Conservation (phyloP, 2,888 invertebrate genomes). For the Cotesia congregata region DNA sequence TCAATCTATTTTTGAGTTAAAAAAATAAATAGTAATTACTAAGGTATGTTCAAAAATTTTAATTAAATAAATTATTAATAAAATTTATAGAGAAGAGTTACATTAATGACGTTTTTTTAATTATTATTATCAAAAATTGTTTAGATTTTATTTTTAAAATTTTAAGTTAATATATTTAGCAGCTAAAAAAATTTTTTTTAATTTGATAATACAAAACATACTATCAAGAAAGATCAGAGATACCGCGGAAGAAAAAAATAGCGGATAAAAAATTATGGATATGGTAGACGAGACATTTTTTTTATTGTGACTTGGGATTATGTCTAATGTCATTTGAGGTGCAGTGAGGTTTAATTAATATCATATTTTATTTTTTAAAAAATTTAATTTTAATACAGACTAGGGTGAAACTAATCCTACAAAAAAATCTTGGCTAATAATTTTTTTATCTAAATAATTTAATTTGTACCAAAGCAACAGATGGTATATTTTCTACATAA, state of each 20-base stretch:
- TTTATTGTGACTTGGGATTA: background rate
- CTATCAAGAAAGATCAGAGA: constrained; percentile 24
- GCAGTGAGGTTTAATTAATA: constrained; percentile 46
- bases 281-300: constrained; percentile 21
- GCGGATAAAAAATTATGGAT: constrained; percentile 20
- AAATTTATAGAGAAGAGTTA: background rate
- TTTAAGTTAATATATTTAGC: background rate
- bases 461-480: too few relatives aligned
- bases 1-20: background rate
- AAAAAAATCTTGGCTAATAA: background rate
- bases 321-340: constrained; percentile 34
- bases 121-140: background rate
- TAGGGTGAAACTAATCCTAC: background rate
- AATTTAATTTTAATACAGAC: background rate
- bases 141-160: background rate
- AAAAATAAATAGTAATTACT: too few relatives aligned
- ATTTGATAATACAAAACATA: background rate
- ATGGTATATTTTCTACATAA: too few relatives aligned
- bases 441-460: background rate
- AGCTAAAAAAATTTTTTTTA: background rate
- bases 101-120: background rate
- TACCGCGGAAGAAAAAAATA: constrained; percentile 27
- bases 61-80: background rate
- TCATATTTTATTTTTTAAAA: constrained; percentile 36
- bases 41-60: too few relatives aligned